Percentiles rank a stretch among this genome's conserved stretches.
Conservation (phyloP, 1,140 invertebrate species). For the Drosophila sp. region DNA sequence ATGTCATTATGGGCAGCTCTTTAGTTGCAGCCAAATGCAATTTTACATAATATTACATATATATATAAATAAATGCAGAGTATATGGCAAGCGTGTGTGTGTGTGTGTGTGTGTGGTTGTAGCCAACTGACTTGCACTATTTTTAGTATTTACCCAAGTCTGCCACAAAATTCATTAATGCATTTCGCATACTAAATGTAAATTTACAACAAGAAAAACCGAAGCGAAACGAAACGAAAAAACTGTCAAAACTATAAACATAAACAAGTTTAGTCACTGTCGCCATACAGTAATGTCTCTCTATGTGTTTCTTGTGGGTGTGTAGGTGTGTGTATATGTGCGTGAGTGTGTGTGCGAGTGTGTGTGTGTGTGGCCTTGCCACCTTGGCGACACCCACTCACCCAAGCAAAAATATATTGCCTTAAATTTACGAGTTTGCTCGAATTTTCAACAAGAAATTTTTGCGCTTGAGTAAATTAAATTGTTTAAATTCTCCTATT, state of each 20-base stretch:
- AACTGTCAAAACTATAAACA: conserved; percentile 58
- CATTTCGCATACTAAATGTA: conserved; percentile 54
- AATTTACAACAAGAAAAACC: conserved; percentile 23
- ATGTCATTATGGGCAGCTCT: conserved; percentile 73
- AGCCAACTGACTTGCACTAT: conserved; percentile 78
- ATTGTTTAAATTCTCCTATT: conserved; percentile 8
- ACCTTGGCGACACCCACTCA: conserved; percentile 68
- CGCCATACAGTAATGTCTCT: conserved; percentile 41
- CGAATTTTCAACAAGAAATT: conserved; percentile 21
- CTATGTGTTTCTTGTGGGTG: neutral
- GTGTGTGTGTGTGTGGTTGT: conserved; percentile 22
- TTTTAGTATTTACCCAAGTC: conserved; percentile 70
- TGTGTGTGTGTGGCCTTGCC: conserved; percentile 65
- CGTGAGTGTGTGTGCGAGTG: conserved; percentile 13
- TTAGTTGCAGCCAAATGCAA: conserved; percentile 72
- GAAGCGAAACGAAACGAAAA: conserved; percentile 29
- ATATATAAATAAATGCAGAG: conserved; percentile 8
- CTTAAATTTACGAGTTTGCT: conserved; percentile 18
- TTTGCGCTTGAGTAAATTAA: conserved; percentile 21
- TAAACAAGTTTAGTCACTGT: conserved; percentile 58
- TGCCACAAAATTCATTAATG: conserved; percentile 63
- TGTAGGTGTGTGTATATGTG: too few relatives aligned
- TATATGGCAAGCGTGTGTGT: conserved; percentile 8
- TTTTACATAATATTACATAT: conserved; percentile 68
- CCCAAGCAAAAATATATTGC: conserved; percentile 37